Evolutionary conservation across 37 sponge, comb jelly and placozoan genomes (phyloP).

Genomic region (Theonella swinhoei): DNA sequence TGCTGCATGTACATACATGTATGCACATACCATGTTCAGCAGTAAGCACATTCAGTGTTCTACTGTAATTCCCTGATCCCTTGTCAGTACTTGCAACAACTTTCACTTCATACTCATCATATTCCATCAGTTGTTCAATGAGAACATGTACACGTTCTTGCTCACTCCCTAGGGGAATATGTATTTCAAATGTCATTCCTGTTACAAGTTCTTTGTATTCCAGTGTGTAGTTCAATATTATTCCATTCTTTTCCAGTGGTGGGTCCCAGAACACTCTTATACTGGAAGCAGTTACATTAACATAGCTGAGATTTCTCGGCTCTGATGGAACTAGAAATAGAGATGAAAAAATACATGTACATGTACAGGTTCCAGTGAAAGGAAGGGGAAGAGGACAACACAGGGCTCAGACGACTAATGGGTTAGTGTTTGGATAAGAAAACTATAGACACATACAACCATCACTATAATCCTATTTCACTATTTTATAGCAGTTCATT

Average conservation of each 20-base stretch:
- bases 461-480: too few relatives aligned
- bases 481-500: too few relatives aligned
- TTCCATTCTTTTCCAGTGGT: slow-evolving; percentile 50
- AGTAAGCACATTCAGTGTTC: slow-evolving; percentile 19
- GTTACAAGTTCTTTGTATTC: background rate
- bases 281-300: slow-evolving; percentile 13
- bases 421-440: too few relatives aligned
- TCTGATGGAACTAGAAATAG: slow-evolving; percentile 62
- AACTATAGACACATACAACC: too few relatives aligned
- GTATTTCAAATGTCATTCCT: background rate
- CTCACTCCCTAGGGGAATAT: background rate
- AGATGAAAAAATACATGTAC: too few relatives aligned
- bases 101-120: background rate
- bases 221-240: slow-evolving; percentile 28
- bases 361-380: background rate
- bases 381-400: slow-evolving; percentile 1
- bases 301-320: slow-evolving; percentile 17
- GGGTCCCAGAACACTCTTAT: slow-evolving; percentile 33
- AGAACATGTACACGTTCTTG: background rate
- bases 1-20: too few relatives aligned
- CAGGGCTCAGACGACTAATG: background rate
- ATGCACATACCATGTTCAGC: slow-evolving; percentile 37
- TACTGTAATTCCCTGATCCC: slow-evolving; percentile 12
- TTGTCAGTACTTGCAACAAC: slow-evolving; percentile 21
- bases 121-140: slow-evolving; percentile 1